Base-by-base conservation (phyloP, 37 sponge, comb jelly and placozoan genomes). In the Ephydatia muelleri region DNA sequence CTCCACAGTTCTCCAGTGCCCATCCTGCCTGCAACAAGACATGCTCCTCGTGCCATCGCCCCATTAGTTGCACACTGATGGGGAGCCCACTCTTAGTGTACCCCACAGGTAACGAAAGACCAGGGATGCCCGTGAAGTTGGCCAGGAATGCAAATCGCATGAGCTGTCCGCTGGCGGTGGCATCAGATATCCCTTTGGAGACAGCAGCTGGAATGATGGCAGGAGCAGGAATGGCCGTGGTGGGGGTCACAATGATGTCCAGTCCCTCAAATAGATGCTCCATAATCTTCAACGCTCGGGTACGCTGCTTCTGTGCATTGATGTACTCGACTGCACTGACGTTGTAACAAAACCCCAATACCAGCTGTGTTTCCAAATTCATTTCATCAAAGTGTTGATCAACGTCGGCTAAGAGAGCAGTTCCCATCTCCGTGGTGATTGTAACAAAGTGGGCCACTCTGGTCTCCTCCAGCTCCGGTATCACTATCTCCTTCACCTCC, bases 41-140 rank as follows among this genome's bases (percentile, higher is more conserved):
- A 21, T 89, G 70, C 77, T 98, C 98, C 65, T 91, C 73, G 88
- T 94, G 92, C 94, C 96, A 93, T 4, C 72, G 83, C 3, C 90
- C 96, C 90, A 93, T 95, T 65, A 98, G 29, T 86, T 93, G 94
- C n/a, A 98, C 68, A 32, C 93, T 84, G 25, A 95, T 77, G 11
- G 98, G 98, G 28, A 98, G 81, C 2, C 91, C 76, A 6, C 25
- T 48, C 32, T 68, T 80, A 48, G 82, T 85, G 80, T 82, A 85
- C 27, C 91, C 94, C 75, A 94, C 86, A 2, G 94, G 94, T 32
- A 94, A 43, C n/a, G 67, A 70, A 14, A 94, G 80, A 29, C 83
- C 91, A 0, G 94, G 94, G 9, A 90, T 70, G 5, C 92, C 94
- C 16, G 89, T 85, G 31, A 94, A 80, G 80, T 94, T 94, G 35